Evolutionary conservation across 1,140 invertebrate species (phyloP).

Genomic region (Drosophila equinoxialis): DNA sequence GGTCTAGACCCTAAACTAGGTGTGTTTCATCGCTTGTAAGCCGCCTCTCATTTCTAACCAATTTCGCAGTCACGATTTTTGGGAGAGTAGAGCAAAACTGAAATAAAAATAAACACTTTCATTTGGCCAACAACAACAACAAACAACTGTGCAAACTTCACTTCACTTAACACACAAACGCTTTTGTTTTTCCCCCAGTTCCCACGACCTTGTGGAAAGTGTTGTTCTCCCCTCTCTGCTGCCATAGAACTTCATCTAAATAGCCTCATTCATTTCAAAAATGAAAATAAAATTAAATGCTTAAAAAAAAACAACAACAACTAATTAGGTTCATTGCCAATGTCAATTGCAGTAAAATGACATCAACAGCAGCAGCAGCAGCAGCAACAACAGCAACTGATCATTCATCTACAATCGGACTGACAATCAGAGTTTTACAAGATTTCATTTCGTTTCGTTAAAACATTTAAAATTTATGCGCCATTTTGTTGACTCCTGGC

Average conservation of each 20-base stretch:
- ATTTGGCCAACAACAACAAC: slow-evolving; percentile 50
- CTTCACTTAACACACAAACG: slow-evolving; percentile 23
- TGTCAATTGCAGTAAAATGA: slow-evolving; percentile 73
- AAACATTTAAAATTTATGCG: slow-evolving; percentile 18
- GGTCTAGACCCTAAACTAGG: slow-evolving; percentile 46
- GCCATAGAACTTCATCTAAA: slow-evolving; percentile 49
- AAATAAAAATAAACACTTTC: slow-evolving; percentile 58
- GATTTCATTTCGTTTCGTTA: slow-evolving; percentile 11
- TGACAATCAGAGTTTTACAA: slow-evolving; percentile 10
- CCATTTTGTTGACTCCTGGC: slow-evolving; percentile 38
- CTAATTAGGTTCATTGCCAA: slow-evolving; percentile 79
- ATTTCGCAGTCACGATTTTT: slow-evolving; percentile 39
- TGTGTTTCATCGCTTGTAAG: slow-evolving; percentile 35
- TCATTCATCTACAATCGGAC: slow-evolving; percentile 44
- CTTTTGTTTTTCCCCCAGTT: slow-evolving; percentile 44
- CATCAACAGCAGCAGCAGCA: slow-evolving; percentile 43
- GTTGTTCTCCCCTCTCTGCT: neutral
- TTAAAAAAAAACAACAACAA: slow-evolving; percentile 42
- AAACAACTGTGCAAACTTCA: slow-evolving; percentile 56
- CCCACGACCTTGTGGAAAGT: slow-evolving; percentile 66
- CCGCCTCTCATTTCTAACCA: neutral
- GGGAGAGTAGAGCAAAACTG: neutral
- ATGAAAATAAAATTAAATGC: neutral
- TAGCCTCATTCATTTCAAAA: slow-evolving; percentile 7
- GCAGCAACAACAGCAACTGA: slow-evolving; percentile 10